Evolutionary conservation across 2,888 invertebrate genomes (phyloP).

Genomic region (Rhingia rostrata): DNA sequence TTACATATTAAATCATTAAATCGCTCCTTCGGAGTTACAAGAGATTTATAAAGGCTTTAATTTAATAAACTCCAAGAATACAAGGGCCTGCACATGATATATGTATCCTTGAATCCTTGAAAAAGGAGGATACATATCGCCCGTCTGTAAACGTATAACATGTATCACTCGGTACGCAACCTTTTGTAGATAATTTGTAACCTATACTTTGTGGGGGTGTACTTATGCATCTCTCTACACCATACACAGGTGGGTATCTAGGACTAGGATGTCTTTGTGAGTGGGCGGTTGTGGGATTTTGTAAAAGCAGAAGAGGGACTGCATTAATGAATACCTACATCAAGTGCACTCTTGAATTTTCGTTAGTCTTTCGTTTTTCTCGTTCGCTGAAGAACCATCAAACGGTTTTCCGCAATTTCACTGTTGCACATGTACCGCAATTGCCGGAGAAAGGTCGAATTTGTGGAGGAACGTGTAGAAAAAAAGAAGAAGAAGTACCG

Average conservation of each 20-base stretch:
- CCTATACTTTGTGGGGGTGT: constrained; percentile 29
- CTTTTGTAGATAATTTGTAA: constrained; percentile 38
- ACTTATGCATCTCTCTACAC: constrained; percentile 14
- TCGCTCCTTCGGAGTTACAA: constrained; percentile 26
- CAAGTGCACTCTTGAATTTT: constrained; percentile 23
- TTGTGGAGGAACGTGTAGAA: background rate
- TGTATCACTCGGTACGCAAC: constrained; percentile 26
- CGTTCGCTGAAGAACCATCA: constrained; percentile 9
- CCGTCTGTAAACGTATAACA: constrained; percentile 28
- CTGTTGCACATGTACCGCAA: background rate
- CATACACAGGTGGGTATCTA: background rate
- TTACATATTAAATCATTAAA: constrained; percentile 62
- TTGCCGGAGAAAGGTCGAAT: background rate
- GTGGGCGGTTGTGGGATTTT: constrained; percentile 19
- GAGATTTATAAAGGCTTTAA: constrained; percentile 52
- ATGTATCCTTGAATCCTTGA: too few species aligned
- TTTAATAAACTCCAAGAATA: constrained; percentile 40
- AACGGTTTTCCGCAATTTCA: constrained; percentile 18
- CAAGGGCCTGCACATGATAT: background rate
- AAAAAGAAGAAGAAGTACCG: constrained; percentile 19
- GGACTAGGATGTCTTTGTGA: constrained; percentile 2
- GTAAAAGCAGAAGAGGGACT: constrained; percentile 3
- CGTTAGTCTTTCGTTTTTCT: constrained; percentile 25
- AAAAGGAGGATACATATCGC: background rate
- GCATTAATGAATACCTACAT: constrained; percentile 25